A percentile compares a stretch with the other conserved stretches of the same genome.
phyloP scores from a whole-genome alignment of 2,797 vertebrate species.

The Gambelia wislizenii region DNA sequence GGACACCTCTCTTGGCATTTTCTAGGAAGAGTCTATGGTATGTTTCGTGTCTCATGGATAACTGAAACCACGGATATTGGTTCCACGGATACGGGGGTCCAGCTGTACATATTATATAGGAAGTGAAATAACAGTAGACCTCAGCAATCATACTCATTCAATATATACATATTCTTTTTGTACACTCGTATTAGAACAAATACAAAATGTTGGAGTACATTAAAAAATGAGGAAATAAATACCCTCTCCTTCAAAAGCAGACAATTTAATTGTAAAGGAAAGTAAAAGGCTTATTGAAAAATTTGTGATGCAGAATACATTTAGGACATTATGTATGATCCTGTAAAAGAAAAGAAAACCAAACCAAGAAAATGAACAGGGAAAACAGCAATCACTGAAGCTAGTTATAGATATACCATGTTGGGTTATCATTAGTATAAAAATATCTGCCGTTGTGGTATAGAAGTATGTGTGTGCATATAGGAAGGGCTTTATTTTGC shows the following conservation, averaged over 20 bases:
- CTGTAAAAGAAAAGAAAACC: background rate
- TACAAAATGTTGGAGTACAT: background rate
- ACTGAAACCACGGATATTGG: no score
- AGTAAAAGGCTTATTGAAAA: background rate
- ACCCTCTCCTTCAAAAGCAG: background rate
- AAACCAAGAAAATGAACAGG: background rate
- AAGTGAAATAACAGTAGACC: background rate
- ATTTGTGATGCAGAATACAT: background rate
- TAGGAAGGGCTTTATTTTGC: background rate
- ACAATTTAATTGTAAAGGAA: slow-evolving; percentile 2
- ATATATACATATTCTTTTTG: background rate
- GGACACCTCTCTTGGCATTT: no score
- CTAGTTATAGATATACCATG: background rate
- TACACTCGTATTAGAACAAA: background rate
- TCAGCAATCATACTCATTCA: background rate
- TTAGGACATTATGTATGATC: background rate
- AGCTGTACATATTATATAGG: background rate
- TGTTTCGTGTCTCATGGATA: no score
- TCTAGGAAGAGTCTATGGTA: no score
- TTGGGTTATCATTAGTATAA: background rate
- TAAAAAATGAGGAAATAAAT: background rate
- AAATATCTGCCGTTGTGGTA: background rate
- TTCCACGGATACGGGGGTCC: no score
- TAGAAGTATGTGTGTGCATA: background rate
- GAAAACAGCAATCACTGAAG: background rate